A percentile compares a stretch with the other conserved stretches of the same genome.
Evolutionary conservation across 2,888 invertebrate genomes (phyloP).

Genomic region (Copidosoma aretas): DNA sequence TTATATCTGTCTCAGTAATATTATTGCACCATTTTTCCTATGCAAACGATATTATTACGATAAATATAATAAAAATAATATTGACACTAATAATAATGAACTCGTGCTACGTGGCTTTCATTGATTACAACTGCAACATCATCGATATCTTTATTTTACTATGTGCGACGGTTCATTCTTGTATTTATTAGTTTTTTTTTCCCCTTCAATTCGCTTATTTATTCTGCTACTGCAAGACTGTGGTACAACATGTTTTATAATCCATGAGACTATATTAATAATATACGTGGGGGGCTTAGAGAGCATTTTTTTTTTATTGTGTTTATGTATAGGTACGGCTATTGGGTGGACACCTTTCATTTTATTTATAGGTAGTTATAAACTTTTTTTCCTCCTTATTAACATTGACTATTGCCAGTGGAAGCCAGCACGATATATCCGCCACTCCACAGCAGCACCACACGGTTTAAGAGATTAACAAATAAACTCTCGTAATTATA

Average conservation of each 20-base stretch:
- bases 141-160: conserved; percentile 33
- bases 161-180: conserved; percentile 35
- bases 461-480: too few species aligned
- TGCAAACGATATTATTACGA: conserved; percentile 21
- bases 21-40: conserved; percentile 35
- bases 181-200: conserved; percentile 26
- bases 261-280: conserved; percentile 23
- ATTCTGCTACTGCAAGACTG: conserved; percentile 25
- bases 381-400: background rate
- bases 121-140: conserved; percentile 17
- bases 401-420: conserved; percentile 28
- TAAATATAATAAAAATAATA: too few species aligned
- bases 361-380: background rate
- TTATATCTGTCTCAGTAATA: background rate
- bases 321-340: conserved; percentile 20
- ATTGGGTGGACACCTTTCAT: background rate
- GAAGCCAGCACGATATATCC: conserved; percentile 32
- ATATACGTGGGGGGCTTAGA: conserved; percentile 32
- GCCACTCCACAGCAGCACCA: background rate
- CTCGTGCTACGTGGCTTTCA: conserved; percentile 25
- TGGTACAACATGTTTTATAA: conserved; percentile 27
- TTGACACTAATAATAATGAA: conserved; percentile 4
- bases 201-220: too few species aligned
- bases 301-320: conserved; percentile 20
- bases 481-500: too few species aligned